Percentiles rank a stretch among this genome's conserved stretches.
phyloP scores from a whole-genome alignment of 1,140 invertebrate species.

The Matsumurasca onukii region DNA sequence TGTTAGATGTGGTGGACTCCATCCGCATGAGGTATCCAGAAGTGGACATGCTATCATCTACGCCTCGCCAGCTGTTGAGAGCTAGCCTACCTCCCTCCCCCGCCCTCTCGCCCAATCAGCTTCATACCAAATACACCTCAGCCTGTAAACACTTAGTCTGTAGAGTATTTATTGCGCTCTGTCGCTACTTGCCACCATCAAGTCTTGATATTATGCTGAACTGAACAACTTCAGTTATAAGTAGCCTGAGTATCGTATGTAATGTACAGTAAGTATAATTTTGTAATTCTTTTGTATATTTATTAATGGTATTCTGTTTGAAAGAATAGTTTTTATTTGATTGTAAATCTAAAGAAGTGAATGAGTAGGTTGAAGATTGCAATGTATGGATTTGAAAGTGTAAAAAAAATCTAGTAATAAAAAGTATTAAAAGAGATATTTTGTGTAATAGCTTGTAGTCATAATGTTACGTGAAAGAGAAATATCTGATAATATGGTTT shows the following conservation, averaged over 20 bases:
- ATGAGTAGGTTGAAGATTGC: slow-evolving; percentile 9
- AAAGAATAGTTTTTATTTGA: not conserved
- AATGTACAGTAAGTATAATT: slow-evolving; percentile 15
- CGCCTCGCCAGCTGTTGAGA: not conserved
- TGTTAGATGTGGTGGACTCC: slow-evolving; percentile 92
- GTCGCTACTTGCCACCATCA: not conserved
- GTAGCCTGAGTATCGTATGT: not conserved
- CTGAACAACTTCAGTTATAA: not conserved
- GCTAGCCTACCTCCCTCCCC: slow-evolving; percentile 2
- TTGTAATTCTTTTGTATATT: slow-evolving; percentile 10
- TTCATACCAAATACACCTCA: slow-evolving; percentile 14
- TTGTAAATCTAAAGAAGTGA: not conserved
- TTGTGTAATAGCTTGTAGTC: too few species aligned
- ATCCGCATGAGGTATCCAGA: slow-evolving; percentile 75
- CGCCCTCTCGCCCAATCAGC: not conserved
- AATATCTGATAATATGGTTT: too few species aligned
- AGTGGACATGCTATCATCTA: slow-evolving; percentile 52
- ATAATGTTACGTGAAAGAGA: too few species aligned
- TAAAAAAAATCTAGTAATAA: too few species aligned
- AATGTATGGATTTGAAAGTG: slow-evolving; percentile 22
- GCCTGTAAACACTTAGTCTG: not conserved
- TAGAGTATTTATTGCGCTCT: not conserved
- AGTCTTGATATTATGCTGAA: not conserved
- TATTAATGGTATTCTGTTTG: not conserved
- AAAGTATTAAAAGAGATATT: too few species aligned